phyloP scores from a whole-genome alignment of 2,113 vertebrate species.

The Hydrochoerus hydrochaeris region DNA sequence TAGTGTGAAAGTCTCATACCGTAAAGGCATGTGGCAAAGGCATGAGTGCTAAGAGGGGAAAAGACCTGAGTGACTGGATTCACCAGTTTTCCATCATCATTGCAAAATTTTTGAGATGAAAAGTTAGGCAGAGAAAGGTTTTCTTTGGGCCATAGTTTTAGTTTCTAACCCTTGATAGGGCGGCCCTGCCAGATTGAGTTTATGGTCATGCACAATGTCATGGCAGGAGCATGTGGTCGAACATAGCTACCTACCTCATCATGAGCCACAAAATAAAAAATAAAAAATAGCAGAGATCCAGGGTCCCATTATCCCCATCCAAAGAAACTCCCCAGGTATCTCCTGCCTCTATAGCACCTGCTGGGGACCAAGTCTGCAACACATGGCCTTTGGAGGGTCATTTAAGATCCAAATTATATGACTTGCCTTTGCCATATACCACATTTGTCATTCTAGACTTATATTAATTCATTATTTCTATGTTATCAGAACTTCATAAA shows the following conservation, averaged over 20 bases:
- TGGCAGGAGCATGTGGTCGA: fast-evolving
- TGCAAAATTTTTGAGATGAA: background rate
- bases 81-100: background rate
- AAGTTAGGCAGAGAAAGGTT: background rate
- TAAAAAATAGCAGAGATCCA: background rate
- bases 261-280: background rate
- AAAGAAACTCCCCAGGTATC: no score
- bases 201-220: background rate
- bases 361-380: background rate
- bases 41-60: background rate
- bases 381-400: background rate
- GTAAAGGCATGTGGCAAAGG: background rate
- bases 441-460: background rate
- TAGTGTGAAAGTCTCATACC: background rate
- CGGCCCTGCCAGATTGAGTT: no score
- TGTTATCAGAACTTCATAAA: conserved; percentile 11
- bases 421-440: background rate
- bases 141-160: background rate
- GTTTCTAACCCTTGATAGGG: background rate
- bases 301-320: background rate
- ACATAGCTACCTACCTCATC: background rate
- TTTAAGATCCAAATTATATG: background rate
- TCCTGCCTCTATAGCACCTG: background rate
- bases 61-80: background rate
- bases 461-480: conserved; percentile 13